Conservation (phyloP, 2,797 vertebrate genomes). For the Pyrocephalus nanus region DNA sequence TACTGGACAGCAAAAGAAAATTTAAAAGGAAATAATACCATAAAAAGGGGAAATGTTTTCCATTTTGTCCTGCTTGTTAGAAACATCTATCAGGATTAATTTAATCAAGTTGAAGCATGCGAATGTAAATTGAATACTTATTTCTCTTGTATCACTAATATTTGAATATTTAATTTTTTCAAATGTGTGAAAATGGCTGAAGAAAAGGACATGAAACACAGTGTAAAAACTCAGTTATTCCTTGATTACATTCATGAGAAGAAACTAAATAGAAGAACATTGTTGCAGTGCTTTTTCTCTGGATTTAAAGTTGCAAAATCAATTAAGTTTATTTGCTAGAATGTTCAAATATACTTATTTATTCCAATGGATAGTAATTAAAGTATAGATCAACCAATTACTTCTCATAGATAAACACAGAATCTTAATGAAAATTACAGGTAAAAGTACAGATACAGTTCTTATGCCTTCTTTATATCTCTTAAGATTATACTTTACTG, state of each 20-base stretch:
- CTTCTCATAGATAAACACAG: background rate
- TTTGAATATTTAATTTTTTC: background rate
- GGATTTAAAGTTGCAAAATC: conserved; percentile 1
- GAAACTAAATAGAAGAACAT: background rate
- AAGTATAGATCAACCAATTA: background rate
- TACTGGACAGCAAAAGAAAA: background rate
- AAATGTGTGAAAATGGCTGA: background rate
- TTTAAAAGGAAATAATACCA: background rate
- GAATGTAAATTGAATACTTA: background rate
- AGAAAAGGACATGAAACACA: background rate
- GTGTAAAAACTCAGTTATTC: background rate
- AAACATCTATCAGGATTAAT: background rate
- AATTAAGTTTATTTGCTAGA: background rate
- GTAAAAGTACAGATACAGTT: background rate
- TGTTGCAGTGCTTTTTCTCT: background rate
- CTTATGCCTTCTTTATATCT: background rate
- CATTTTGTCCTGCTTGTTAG: background rate
- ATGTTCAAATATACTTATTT: background rate
- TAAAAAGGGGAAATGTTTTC: background rate
- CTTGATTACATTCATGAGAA: background rate
- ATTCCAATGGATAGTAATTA: background rate
- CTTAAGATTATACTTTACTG: background rate
- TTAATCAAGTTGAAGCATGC: background rate
- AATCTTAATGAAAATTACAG: background rate
- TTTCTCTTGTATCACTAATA: background rate